These are phyloP conservation scores for Thinocorus orbignyianus DNA, from an alignment of 2,113 vertebrate species.

Conservation along the genomic window DNA sequence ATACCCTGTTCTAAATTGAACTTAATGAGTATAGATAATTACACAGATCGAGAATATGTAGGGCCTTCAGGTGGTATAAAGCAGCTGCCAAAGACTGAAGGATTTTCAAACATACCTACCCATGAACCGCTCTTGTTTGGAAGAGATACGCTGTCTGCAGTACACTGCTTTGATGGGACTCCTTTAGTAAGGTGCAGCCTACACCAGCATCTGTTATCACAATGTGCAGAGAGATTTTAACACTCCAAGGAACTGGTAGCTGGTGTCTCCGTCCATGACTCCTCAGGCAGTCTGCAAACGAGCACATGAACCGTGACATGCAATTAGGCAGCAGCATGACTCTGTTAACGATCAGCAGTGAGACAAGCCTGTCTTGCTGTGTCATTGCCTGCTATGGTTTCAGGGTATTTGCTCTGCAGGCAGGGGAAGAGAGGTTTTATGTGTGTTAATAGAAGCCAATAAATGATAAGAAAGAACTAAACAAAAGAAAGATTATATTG, in stretches of 20 bases:
- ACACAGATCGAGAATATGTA: not conserved
- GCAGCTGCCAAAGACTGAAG: not conserved
- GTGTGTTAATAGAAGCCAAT: not conserved
- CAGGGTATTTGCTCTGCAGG: not conserved
- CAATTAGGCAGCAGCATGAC: not conserved
- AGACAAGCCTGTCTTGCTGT: not conserved
- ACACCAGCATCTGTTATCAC: not conserved
- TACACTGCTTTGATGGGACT: not conserved
- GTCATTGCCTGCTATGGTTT: not conserved
- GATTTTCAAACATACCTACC: not conserved
- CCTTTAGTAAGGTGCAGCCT: not conserved
- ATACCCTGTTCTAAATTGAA: not conserved
- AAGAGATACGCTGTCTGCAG: not conserved
- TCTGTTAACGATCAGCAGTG: rapidly evolving
- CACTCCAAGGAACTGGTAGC: not conserved
- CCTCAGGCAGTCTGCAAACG: not conserved
- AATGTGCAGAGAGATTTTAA: not conserved
- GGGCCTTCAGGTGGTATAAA: not conserved
- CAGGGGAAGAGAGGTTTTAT: not conserved
- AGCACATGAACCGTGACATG: not conserved
- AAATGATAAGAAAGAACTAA: not conserved
- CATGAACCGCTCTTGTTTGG: not conserved
- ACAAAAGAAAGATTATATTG: not conserved
- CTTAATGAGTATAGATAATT: not conserved
- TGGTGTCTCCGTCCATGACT: not conserved